Evolutionary conservation across 2,113 vertebrate species (phyloP), one percentile per base, ranked within the genome.

Genomic region (Notothenia coriiceps): DNA sequence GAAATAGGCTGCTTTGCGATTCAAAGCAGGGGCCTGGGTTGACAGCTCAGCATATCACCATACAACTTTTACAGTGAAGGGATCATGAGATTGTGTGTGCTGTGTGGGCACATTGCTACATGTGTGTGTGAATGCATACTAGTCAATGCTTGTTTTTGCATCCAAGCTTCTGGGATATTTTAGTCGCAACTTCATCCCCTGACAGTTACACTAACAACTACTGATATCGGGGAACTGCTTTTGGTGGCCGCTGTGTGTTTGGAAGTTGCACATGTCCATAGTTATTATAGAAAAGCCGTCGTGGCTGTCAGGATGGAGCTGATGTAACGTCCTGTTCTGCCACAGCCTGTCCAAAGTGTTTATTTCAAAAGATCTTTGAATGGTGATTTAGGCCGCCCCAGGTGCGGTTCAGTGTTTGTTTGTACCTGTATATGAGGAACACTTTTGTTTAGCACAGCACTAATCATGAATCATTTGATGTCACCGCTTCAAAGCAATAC

Each of bases 11-110:
- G 72, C 81, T 40, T 61, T 61, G 47, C 59, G 35, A 44, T 65
- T 88, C 65, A 62, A 52, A 64, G 56, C 70, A 49, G 55, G 57
- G 66, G n/a, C 9, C 22, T 1, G 76, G 29, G 65, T 20, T 77
- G 85, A 90, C 89, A 86, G 84, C 87, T 68, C 70, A 55, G 22
- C 14, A 55, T 70, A 71, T 46, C 62, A 43, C 49, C 15, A 47
- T 66, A 79, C 6, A 12, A 18, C 56, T 75, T 71, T 61, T 63
- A 80, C 49, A 85, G 46, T 25, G 40, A 10, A 43, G 57, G 47
- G 20, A 52, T 76, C 9, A 66, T 43, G 70, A 49, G 51, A 43
- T 33, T 46, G 72, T 81, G 80, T 74, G 49, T 43, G 33, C 35
- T 17, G 25, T 52, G 29, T 6, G 20, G 25, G 12, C 35, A 55